Evolutionary conservation across 2,797 vertebrate species (phyloP).

Genomic region (Bovichtus diacanthus): DNA sequence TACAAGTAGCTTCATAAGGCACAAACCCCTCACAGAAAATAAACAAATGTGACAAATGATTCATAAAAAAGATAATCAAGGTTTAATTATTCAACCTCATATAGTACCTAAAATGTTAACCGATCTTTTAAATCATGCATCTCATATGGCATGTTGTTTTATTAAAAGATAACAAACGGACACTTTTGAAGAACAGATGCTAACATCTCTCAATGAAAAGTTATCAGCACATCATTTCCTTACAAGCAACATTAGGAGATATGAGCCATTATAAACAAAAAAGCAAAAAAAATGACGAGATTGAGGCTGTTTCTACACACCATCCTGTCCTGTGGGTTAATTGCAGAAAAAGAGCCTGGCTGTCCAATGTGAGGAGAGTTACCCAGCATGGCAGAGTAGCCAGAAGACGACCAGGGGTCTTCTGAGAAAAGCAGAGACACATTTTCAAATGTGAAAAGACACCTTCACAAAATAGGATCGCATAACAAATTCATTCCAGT

Average conservation of each 20-base stretch:
- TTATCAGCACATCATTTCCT: background rate
- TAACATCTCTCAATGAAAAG: background rate
- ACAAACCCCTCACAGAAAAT: conserved; percentile 30
- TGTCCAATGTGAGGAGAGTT: conserved; percentile 90
- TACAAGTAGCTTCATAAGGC: conserved; percentile 53
- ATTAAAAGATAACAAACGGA: background rate
- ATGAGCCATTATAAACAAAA: background rate
- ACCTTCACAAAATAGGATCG: conserved; percentile 16
- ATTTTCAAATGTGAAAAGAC: conserved; percentile 39
- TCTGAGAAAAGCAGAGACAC: conserved; percentile 81
- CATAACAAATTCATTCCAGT: background rate
- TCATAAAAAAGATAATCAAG: background rate
- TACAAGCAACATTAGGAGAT: background rate
- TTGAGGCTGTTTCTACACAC: conserved; percentile 77
- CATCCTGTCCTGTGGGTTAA: conserved; percentile 97
- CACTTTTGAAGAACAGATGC: background rate
- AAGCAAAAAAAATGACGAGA: background rate
- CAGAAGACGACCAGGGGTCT: conserved; percentile 93
- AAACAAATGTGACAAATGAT: conserved; percentile 2
- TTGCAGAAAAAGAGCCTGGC: conserved; percentile 89
- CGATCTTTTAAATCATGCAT: background rate
- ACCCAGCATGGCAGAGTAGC: conserved; percentile 92
- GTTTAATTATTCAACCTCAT: background rate
- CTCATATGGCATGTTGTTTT: background rate
- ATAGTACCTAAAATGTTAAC: background rate